phyloP scores from a whole-genome alignment of 2,888 invertebrate species.

The Siphonodentalium dalli region DNA sequence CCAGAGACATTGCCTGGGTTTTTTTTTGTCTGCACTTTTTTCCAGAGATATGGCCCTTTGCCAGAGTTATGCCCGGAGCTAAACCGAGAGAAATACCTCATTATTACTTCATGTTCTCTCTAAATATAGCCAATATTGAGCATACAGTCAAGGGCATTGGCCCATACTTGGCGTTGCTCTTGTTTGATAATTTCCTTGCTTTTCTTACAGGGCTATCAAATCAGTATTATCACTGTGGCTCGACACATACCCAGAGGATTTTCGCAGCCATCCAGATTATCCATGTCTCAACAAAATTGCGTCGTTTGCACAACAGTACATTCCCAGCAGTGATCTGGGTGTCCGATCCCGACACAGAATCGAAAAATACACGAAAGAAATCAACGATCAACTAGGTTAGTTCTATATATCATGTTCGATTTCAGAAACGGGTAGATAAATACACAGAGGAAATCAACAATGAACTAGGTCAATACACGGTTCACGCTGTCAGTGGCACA shows the following conservation, averaged over 20 bases:
- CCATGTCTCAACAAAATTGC: slow-evolving; percentile 82
- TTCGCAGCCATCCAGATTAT: slow-evolving; percentile 81
- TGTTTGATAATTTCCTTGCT: neutral
- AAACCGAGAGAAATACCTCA: too few species aligned
- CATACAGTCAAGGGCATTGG: too few species aligned
- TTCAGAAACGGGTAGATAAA: slow-evolving; percentile 78
- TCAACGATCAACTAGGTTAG: slow-evolving; percentile 38
- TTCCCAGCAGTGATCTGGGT: slow-evolving; percentile 86
- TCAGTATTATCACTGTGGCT: slow-evolving; percentile 89
- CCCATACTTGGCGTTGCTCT: too few species aligned
- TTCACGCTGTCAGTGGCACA: too few species aligned
- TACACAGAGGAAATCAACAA: slow-evolving; percentile 71
- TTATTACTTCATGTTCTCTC: too few species aligned
- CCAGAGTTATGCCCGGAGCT: too few species aligned
- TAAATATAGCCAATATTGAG: too few species aligned
- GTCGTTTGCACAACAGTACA: slow-evolving; percentile 82
- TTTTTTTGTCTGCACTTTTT: too few species aligned
- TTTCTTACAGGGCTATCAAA: slow-evolving; percentile 58
- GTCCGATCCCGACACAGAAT: slow-evolving; percentile 76
- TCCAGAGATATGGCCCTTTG: too few species aligned
- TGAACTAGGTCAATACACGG: slow-evolving; percentile 37
- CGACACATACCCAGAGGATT: slow-evolving; percentile 96
- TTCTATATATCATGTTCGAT: slow-evolving; percentile 65
- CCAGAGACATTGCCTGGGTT: too few species aligned
- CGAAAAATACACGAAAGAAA: slow-evolving; percentile 75